Conservation (phyloP, 2,888 invertebrate genomes). For the Danaus chrysippus region DNA sequence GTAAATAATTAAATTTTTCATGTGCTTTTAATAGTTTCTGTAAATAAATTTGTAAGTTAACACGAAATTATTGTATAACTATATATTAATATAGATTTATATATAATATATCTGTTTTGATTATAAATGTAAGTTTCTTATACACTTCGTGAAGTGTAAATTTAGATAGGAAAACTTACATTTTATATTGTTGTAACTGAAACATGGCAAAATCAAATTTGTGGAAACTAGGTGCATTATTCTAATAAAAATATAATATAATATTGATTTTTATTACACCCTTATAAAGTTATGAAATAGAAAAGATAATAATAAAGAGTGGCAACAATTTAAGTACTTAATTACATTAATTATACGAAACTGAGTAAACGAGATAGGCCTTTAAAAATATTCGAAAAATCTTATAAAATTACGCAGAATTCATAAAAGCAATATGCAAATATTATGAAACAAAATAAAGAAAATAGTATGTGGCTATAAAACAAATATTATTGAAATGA, state of each 20-base stretch:
- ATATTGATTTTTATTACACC: constrained; percentile 13
- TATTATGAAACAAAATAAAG: no score
- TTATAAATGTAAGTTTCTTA: constrained; percentile 27
- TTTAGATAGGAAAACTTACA: constrained; percentile 17
- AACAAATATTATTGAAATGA: no score
- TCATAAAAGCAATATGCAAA: no score
- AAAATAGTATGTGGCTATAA: no score
- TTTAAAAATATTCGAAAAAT: no score
- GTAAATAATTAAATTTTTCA: constrained; percentile 21
- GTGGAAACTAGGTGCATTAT: constrained; percentile 20
- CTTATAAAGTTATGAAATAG: not conserved
- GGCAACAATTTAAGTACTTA: not conserved
- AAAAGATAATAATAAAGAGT: not conserved
- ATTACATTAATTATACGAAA: not conserved
- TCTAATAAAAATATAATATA: constrained; percentile 27
- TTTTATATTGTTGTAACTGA: constrained; percentile 30
- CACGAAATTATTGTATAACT: constrained; percentile 22
- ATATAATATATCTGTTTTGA: constrained; percentile 16
- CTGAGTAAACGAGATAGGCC: no score
- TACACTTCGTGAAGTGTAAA: constrained; percentile 22
- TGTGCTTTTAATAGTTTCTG: constrained; percentile 20
- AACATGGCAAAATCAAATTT: constrained; percentile 34
- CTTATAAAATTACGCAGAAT: no score
- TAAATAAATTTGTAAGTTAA: constrained; percentile 33
- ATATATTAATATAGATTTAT: constrained; percentile 12